Evolutionary conservation across 2,888 invertebrate species (phyloP), one percentile per base, ranked within the genome.

Genomic region (Adelognathus sp.): DNA sequence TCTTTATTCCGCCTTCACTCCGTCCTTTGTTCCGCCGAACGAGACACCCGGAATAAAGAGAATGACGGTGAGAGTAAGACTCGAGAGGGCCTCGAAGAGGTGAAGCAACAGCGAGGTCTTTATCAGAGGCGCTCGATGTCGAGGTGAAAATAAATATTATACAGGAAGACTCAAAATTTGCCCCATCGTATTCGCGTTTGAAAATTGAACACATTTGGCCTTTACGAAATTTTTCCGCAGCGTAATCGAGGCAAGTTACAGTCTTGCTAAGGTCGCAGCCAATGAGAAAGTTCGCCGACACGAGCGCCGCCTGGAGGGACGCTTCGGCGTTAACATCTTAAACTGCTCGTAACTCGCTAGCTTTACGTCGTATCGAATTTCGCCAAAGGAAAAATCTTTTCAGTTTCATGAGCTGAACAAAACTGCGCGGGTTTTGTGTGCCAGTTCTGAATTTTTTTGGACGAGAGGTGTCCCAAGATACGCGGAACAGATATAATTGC

Each of bases 91-190:
- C 64, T 58, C 36, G 39, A 14, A 16, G 39, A 33, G 41, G 60
- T 29, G 33, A 67, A 61, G 64, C 27, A 24, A 52, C 52, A 64
- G 79, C 78, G 81, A 83, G 84, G 86, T 86, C 86, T 87, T 87
- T 86, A 86, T 87, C 86, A 85, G 82, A 76, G 73, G 76, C 54
- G 70, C 46, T 56, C 60, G 41, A 54, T 61, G 52, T 60, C 70
- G 76, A 80, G 67, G 67, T 79, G 76, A 14, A 50, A 60, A 33
- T 52, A 52, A 66, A 76, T 64, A 21, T n/a, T n/a, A n/a, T 46
- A 46, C 46, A 46, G 46, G 24, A 4, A 11, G 46, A 9, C 7
- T 46, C 46, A 46, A 46, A 46, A 21, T 21, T 24, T 46, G 2
- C 14, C 1, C 21, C 46, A 7, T 14, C 41, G 14, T 18, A 18